Evolutionary conservation across 2,888 invertebrate genomes (phyloP), one percentile per base, ranked within the genome.

Genomic region (Sericinus montela): DNA sequence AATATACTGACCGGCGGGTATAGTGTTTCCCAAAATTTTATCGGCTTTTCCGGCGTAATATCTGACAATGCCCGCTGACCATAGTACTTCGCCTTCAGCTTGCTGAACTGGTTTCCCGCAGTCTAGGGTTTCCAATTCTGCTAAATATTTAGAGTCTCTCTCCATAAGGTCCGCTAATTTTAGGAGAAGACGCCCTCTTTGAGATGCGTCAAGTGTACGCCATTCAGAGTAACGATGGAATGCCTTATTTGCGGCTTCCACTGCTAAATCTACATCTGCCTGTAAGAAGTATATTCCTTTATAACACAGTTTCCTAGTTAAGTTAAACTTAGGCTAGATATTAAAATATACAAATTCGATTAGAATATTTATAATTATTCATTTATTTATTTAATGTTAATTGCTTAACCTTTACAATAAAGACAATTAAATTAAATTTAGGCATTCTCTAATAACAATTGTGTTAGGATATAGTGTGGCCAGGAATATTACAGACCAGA

Each of bases 31-130:
- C 48, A 95, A 92, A 68, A 93, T 94, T 77, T 97, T 98, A 70
- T 97, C 97, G 5, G 96, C 95, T 92, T 94, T 97, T 9, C 97
- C 97, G 28, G 97, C 97, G 79, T 93, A 96, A 72, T 97, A 97
- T 54, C 96, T 92, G 29, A 96, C 62, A 45, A 91, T 90, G 44
- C 90, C 89, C 10, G 93, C 85, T 28, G 91, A 78, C 65, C 89
- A 81, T 0, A 87, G 71, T 0, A 95, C 70, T 73, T 96, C 96
- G 13, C 90, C 91, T 42, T 84, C 82, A 0, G 96, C 91, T 61
- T 91, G 86, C 14, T 91, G 81, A 64, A 93, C 96, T 0, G 98
- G 97, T 72, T 98, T 98, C 13, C 98, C 98, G 78, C 95, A 96
- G 78, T 99, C 98, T 56, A 98, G 73, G 0, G 98, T 97, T 83